A percentile compares a stretch with the other conserved stretches of the same genome.
Evolutionary conservation across 2,888 invertebrate species (phyloP).

Genomic region (Euphydryas editha): DNA sequence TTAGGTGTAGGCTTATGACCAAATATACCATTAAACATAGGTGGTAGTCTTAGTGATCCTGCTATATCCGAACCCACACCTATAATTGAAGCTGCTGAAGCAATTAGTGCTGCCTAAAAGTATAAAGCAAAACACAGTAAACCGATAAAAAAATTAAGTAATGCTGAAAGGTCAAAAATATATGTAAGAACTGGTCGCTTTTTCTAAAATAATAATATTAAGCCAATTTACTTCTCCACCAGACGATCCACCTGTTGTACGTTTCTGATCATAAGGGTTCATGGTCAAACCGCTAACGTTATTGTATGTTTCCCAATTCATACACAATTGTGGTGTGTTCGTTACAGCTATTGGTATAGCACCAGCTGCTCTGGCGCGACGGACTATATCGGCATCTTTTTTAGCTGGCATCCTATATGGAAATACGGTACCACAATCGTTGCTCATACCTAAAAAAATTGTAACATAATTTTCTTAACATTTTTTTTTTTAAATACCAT

Average conservation of each 20-base stretch:
- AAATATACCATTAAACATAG: conserved; percentile 95
- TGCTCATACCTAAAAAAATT: conserved; percentile 86
- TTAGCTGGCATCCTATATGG: conserved; percentile 85
- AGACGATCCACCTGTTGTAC: conserved; percentile 95
- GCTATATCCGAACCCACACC: conserved; percentile 95
- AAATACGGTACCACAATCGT: conserved; percentile 87
- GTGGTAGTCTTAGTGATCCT: conserved; percentile 94
- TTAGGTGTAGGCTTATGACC: conserved; percentile 95
- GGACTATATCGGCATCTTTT: conserved; percentile 89
- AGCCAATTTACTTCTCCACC: conserved; percentile 88
- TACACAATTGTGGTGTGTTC: conserved; percentile 95
- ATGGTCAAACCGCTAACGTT: conserved; percentile 92
- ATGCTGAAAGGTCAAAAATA: not conserved
- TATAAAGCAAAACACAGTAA: conserved; percentile 56
- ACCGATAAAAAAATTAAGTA: not conserved
- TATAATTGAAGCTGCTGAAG: conserved; percentile 90
- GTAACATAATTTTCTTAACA: not conserved
- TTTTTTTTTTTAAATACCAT: too few relatives aligned
- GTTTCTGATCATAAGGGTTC: conserved; percentile 94
- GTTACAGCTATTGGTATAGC: conserved; percentile 94
- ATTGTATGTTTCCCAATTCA: conserved; percentile 96
- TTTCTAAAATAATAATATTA: not conserved
- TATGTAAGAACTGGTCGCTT: not conserved
- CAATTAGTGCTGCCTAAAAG: conserved; percentile 87
- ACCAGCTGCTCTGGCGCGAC: conserved; percentile 88